These are phyloP conservation scores for Cichladusa arquata DNA, from an alignment of 2,113 vertebrate genomes.

Conservation along the genomic window DNA sequence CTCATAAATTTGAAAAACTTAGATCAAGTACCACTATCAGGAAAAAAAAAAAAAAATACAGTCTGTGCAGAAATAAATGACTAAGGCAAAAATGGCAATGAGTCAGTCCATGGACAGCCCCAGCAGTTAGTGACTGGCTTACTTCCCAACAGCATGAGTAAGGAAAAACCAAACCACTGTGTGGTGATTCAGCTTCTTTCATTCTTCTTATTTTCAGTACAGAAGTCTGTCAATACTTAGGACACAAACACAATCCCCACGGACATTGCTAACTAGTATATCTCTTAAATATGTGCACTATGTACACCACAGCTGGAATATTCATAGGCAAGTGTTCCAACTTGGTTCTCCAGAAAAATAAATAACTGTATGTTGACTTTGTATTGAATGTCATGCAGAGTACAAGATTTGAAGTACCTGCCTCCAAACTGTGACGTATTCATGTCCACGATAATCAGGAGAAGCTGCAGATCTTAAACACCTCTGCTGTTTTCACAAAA, in stretches of 20 bases:
- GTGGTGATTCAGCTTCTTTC: background rate
- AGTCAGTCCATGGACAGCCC: background rate
- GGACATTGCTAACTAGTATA: background rate
- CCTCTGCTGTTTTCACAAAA: background rate
- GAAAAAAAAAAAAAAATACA: background rate
- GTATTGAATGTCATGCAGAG: background rate
- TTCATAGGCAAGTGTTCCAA: background rate
- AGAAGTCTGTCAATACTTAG: background rate
- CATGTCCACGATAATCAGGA: background rate
- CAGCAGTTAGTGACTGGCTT: background rate
- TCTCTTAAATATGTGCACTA: background rate
- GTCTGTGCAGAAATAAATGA: background rate
- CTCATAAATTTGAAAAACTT: background rate
- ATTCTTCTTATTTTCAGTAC: background rate
- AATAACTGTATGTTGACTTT: background rate
- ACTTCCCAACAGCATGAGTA: background rate
- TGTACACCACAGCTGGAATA: background rate
- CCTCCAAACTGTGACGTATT: background rate
- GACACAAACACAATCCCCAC: background rate
- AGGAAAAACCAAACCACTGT: background rate
- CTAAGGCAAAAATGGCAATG: background rate
- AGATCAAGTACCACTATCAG: background rate
- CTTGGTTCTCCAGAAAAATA: background rate
- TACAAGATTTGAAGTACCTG: background rate
- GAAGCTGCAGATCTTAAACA: background rate